phyloP scores from a whole-genome alignment of 1,140 invertebrate species.

The Meteorus sp. region DNA sequence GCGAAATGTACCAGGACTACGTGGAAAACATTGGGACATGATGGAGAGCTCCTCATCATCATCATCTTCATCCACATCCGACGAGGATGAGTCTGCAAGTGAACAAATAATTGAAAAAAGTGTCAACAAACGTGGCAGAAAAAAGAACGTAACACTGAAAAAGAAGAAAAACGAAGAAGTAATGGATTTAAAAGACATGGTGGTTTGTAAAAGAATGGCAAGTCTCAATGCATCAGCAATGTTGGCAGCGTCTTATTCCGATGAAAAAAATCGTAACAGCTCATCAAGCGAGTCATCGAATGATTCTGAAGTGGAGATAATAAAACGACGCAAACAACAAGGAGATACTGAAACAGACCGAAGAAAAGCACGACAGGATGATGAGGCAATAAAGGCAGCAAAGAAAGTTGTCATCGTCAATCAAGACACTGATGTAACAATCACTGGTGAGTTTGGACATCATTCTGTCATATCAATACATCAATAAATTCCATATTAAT shows the following conservation, averaged over 20 bases:
- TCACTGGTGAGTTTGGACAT: constrained; percentile 61
- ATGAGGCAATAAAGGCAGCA: constrained; percentile 52
- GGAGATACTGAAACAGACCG: constrained; percentile 62
- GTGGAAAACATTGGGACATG: constrained; percentile 85
- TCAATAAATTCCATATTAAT: no score
- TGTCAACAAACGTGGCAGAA: constrained; percentile 45
- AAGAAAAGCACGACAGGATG: constrained; percentile 61
- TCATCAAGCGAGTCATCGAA: constrained; percentile 61
- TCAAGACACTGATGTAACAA: constrained; percentile 83
- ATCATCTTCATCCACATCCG: constrained; percentile 46
- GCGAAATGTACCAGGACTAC: constrained; percentile 71
- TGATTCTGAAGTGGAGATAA: constrained; percentile 54
- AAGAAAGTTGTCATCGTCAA: constrained; percentile 72
- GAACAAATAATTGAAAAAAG: constrained; percentile 49
- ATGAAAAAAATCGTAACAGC: constrained; percentile 69
- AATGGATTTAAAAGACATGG: constrained; percentile 85
- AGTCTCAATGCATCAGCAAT: constrained; percentile 91
- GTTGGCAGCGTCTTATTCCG: constrained; percentile 82
- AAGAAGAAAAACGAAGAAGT: constrained; percentile 68
- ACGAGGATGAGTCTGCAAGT: constrained; percentile 54
- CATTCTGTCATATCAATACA: background rate
- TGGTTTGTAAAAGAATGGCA: constrained; percentile 88
- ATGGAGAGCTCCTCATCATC: constrained; percentile 64
- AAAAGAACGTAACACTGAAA: constrained; percentile 50
- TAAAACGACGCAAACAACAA: constrained; percentile 62